A percentile compares a stretch with the other conserved stretches of the same genome.
Evolutionary conservation across 2,888 invertebrate species (phyloP).

Genomic region (Euphydryas editha): DNA sequence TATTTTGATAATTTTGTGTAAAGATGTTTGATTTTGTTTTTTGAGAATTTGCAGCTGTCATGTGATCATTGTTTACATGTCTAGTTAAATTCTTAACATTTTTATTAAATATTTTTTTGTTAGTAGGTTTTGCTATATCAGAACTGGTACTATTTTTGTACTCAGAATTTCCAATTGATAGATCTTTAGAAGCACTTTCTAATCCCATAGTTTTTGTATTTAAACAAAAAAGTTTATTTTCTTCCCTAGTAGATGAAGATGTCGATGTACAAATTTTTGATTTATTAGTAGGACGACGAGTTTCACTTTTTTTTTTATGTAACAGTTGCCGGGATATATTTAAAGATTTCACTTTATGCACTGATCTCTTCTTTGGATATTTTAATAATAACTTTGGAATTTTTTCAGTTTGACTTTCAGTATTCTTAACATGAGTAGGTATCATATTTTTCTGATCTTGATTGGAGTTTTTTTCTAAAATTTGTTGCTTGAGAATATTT

Average conservation of each 20-base stretch:
- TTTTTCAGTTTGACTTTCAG: conserved; percentile 37
- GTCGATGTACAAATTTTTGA: conserved; percentile 39
- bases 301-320: conserved; percentile 44
- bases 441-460: conserved; percentile 4
- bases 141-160: conserved; percentile 37
- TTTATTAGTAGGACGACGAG: conserved; percentile 13
- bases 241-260: conserved; percentile 50
- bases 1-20: conserved; percentile 17
- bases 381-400: conserved; percentile 35
- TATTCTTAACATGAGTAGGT: conserved; percentile 31
- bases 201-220: conserved; percentile 46
- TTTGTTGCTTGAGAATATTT: conserved; percentile 58
- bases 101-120: conserved; percentile 36
- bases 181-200: conserved; percentile 58
- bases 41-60: background rate
- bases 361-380: conserved; percentile 52
- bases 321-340: conserved; percentile 68
- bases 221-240: conserved; percentile 34
- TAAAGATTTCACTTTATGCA: conserved; percentile 74
- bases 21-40: conserved; percentile 10
- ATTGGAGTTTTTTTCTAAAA: conserved; percentile 40
- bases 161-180: conserved; percentile 33
- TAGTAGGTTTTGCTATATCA: conserved; percentile 30
- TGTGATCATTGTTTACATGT: background rate
- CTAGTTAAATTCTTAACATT: conserved; percentile 38